These are phyloP conservation scores for Matsumyia berberina DNA, from an alignment of 2,888 invertebrate species.

Conservation along the genomic window DNA sequence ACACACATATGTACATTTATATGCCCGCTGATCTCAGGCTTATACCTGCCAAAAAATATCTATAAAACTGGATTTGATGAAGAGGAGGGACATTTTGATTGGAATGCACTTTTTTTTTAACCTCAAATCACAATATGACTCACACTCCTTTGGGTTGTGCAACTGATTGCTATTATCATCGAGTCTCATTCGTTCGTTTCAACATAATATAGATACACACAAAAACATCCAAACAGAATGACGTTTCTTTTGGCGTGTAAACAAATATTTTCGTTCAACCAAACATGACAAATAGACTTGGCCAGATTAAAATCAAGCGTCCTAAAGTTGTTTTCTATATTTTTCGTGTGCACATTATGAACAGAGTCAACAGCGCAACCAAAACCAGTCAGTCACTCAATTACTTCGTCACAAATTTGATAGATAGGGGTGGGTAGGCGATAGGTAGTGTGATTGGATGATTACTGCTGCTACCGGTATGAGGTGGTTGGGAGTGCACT, in stretches of 20 bases:
- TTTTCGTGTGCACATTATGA: neutral
- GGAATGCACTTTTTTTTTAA: neutral
- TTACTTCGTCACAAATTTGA: conserved; percentile 1
- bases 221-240: neutral
- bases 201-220: neutral
- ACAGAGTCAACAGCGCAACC: neutral
- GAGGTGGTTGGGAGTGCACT: neutral
- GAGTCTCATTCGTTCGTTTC: neutral
- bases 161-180: neutral
- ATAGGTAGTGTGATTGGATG: too few species aligned
- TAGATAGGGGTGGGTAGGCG: neutral
- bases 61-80: neutral
- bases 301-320: neutral
- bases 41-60: neutral
- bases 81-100: neutral
- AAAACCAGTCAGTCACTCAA: conserved; percentile 7
- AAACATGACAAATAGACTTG: conserved; percentile 7
- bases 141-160: conserved; percentile 1
- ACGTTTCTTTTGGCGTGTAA: conserved; percentile 3
- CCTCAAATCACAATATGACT: neutral
- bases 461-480: neutral
- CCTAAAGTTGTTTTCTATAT: neutral
- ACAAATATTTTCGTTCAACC: neutral
- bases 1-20: neutral
- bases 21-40: too few species aligned